These are phyloP conservation scores for Corythornis madagascariensis DNA, from an alignment of 2,113 vertebrate genomes.

Conservation along the genomic window DNA sequence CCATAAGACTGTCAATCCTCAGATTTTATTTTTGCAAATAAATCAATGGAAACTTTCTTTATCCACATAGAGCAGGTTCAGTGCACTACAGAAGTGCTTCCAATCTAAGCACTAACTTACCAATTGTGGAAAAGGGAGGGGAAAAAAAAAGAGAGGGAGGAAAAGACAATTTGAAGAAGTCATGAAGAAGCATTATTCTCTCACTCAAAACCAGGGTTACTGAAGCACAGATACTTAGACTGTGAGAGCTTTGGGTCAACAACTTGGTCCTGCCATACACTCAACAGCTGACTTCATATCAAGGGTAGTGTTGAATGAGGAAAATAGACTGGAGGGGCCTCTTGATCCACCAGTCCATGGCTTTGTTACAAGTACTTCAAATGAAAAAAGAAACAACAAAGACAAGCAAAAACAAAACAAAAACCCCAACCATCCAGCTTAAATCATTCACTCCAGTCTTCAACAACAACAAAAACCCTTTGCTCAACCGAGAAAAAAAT, in stretches of 20 bases:
- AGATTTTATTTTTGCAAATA: background rate
- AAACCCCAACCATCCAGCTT: background rate
- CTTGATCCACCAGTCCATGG: background rate
- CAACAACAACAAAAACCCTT: background rate
- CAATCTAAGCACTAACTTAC: background rate
- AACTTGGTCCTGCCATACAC: background rate
- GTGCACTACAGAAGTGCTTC: background rate
- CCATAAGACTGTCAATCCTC: rapidly evolving
- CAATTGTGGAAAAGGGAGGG: background rate
- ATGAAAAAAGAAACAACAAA: background rate
- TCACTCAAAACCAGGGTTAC: background rate
- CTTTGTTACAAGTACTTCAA: background rate
- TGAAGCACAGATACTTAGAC: background rate
- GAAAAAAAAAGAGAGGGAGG: rapidly evolving
- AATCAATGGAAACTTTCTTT: background rate
- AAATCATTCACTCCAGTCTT: background rate
- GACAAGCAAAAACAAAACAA: background rate
- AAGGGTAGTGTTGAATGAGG: background rate
- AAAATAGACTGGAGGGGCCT: background rate
- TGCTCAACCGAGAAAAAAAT: background rate
- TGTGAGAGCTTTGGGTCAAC: background rate
- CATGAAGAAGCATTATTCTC: background rate
- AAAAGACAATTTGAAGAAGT: background rate
- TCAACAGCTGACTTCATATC: background rate
- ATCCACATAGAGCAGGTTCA: background rate